A percentile compares a stretch with the other conserved stretches of the same genome.
phyloP scores from a whole-genome alignment of 2,888 invertebrate genomes.

The Lepidocyrtoides sp. region DNA sequence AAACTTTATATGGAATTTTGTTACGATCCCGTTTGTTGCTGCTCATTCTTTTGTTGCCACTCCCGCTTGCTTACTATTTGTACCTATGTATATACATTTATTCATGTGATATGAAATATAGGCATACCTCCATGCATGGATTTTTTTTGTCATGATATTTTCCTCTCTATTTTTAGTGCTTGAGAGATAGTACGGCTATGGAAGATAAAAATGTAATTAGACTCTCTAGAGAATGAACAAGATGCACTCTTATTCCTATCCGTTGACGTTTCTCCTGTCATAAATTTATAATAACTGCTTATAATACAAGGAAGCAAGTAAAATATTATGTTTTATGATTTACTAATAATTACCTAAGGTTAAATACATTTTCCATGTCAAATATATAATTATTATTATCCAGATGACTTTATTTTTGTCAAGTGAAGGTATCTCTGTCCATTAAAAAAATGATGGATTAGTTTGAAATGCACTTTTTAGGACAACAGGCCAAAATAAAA shows the following conservation, averaged over 20 bases:
- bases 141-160: not conserved
- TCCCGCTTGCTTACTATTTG: not conserved
- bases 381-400: constrained; percentile 34
- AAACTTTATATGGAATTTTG: not conserved
- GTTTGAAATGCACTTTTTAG: constrained; percentile 55
- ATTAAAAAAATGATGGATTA: constrained; percentile 52
- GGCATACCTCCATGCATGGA: no score
- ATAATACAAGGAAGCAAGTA: not conserved
- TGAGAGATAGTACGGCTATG: not conserved
- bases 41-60: not conserved
- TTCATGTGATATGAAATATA: no score
- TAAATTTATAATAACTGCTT: constrained; percentile 23
- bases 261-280: not conserved
- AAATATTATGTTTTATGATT: not conserved
- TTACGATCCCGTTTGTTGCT: not conserved
- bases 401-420: no score
- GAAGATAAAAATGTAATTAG: constrained; percentile 50
- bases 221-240: constrained; percentile 4
- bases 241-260: constrained; percentile 11
- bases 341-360: no score
- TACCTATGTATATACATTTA: no score
- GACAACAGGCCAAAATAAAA: constrained; percentile 31
- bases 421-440: constrained; percentile 31
- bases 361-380: no score
- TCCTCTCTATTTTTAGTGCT: constrained; percentile 28